Evolutionary conservation across 2,113 vertebrate genomes (phyloP).

Genomic region (Brienomyrus longianalis): DNA sequence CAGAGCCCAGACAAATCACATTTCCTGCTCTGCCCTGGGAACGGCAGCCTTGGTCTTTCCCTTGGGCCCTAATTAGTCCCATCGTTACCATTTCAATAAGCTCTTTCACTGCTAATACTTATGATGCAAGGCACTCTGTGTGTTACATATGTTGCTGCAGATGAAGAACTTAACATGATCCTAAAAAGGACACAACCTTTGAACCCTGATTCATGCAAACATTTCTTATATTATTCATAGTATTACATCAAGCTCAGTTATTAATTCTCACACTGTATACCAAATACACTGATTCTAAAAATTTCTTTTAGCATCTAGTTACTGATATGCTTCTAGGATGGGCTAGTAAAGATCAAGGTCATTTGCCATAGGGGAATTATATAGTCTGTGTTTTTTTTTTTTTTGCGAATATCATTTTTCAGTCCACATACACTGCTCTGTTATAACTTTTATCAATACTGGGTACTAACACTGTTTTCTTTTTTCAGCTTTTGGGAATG

Average conservation of each 20-base stretch:
- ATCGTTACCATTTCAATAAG: background rate
- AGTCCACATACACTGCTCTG: no score
- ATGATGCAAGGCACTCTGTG: background rate
- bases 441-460: background rate
- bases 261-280: background rate
- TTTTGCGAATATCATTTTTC: background rate
- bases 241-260: background rate
- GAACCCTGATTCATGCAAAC: background rate
- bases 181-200: background rate
- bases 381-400: background rate
- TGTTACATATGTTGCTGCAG: background rate
- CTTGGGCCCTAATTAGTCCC: background rate
- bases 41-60: conserved; percentile 7
- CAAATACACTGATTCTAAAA: background rate
- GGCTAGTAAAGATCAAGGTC: background rate
- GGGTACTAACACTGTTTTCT: background rate
- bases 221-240: background rate
- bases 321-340: background rate
- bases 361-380: background rate
- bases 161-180: background rate
- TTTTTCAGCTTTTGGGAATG: conserved; percentile 90
- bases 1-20: conserved; percentile 23
- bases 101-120: background rate
- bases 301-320: background rate
- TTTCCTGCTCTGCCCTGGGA: conserved; percentile 27